Percentiles rank a stretch among this genome's conserved stretches.
phyloP scores from a whole-genome alignment of 2,888 invertebrate species.

The Dysmachus trigonus region DNA sequence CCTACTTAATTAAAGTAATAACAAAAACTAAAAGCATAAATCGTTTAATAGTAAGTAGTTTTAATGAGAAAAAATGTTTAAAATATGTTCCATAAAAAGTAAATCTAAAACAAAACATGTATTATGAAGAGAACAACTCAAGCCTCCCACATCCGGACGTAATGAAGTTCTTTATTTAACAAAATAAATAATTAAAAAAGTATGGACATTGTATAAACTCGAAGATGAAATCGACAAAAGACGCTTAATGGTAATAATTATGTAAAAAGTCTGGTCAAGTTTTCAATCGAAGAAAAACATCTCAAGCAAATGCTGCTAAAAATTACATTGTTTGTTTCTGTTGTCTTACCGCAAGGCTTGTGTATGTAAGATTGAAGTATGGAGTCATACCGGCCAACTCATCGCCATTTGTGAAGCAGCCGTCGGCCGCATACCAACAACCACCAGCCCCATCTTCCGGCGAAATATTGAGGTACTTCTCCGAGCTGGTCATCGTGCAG shows the following conservation, averaged over 20 bases:
- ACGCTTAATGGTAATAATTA: neutral
- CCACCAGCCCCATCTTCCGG: neutral
- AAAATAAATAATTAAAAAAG: too few relatives aligned
- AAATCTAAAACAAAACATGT: neutral
- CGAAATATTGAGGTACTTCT: neutral
- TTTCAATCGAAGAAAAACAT: neutral
- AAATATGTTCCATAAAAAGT: neutral
- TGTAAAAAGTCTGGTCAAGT: neutral
- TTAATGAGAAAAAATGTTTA: neutral
- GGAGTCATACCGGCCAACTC: neutral
- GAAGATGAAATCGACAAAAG: neutral
- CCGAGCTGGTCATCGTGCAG: neutral
- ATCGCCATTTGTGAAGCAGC: neutral
- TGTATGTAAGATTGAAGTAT: neutral
- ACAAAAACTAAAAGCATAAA: conserved; percentile 1
- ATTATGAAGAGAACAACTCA: neutral
- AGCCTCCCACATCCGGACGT: neutral
- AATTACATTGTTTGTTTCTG: neutral
- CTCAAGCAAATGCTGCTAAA: neutral
- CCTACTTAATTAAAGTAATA: conserved; percentile 34
- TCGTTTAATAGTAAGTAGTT: neutral
- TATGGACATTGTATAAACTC: neutral
- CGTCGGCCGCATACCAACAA: neutral
- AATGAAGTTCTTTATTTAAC: neutral
- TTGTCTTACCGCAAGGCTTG: neutral